Percentiles rank a stretch among this genome's conserved stretches.
Evolutionary conservation across 2,113 vertebrate genomes (phyloP).

Genomic region (Triplophysa rosa): DNA sequence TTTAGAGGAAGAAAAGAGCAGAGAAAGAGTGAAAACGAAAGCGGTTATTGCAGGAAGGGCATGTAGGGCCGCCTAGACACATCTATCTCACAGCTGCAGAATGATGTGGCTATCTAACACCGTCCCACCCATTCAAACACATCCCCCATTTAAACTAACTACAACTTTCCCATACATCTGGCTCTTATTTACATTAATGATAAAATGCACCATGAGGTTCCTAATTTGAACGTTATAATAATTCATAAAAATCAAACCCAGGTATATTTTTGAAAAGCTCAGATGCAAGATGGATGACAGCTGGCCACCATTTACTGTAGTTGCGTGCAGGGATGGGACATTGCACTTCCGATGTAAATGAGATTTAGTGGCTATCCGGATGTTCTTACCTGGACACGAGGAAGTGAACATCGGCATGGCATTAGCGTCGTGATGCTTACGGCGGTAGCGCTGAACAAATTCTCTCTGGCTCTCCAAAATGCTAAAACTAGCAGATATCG

Average conservation of each 20-base stretch:
- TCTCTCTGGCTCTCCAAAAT: conserved; percentile 93
- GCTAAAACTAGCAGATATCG: conserved; percentile 89
- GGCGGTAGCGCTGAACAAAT: conserved; percentile 85
- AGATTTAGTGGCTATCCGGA: background rate
- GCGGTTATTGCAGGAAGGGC: conserved; percentile 49
- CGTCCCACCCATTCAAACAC: conserved; percentile 28
- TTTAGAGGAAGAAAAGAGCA: too few species aligned
- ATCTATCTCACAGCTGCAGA: conserved; percentile 69
- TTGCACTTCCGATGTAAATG: background rate
- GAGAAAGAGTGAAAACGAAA: background rate
- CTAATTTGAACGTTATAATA: background rate
- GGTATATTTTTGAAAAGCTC: background rate
- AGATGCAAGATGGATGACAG: background rate
- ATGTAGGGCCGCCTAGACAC: conserved; percentile 55
- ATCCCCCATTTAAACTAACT: background rate
- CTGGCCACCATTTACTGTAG: background rate
- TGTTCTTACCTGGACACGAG: conserved; percentile 88
- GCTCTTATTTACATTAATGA: background rate
- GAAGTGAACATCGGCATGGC: conserved; percentile 95
- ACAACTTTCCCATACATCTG: background rate
- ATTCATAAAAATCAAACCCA: background rate
- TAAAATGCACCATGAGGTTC: background rate
- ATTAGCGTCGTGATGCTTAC: conserved; percentile 81
- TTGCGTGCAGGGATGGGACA: background rate
- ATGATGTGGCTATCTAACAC: conserved; percentile 55